Evolutionary conservation across 2,797 vertebrate species (phyloP).

Genomic region (Rousettus madagascariensis): DNA sequence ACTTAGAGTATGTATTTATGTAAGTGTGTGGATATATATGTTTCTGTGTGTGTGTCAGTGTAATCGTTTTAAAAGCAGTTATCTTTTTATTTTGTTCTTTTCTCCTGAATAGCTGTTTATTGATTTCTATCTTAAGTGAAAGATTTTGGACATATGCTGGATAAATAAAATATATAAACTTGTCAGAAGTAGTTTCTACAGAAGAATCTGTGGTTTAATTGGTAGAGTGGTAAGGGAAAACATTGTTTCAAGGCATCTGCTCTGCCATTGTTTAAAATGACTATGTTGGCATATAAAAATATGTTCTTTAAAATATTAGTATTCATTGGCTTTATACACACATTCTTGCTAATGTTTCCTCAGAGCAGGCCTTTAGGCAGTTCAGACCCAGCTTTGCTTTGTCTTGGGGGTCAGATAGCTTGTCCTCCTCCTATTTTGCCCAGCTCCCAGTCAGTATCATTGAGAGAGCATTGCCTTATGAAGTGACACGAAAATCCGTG

Average conservation of each 20-base stretch:
- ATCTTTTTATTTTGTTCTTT: conserved; percentile 4
- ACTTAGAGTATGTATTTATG: not conserved
- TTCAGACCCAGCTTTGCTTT: not conserved
- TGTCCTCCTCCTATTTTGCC: not conserved
- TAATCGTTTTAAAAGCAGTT: not conserved
- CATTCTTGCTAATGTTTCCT: not conserved
- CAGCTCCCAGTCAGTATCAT: too few relatives aligned
- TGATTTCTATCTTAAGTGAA: not conserved
- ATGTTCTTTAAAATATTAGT: not conserved
- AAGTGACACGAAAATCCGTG: not conserved
- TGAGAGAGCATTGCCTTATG: not conserved
- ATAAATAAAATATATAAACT: not conserved
- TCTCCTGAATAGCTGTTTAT: not conserved
- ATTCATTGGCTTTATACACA: not conserved
- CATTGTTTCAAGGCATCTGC: not conserved
- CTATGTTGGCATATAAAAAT: not conserved
- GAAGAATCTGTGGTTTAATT: conserved; percentile 17
- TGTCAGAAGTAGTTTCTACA: not conserved
- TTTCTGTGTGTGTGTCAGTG: not conserved
- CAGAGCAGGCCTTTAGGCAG: not conserved
- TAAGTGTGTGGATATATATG: not conserved
- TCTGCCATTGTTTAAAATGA: not conserved
- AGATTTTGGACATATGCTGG: not conserved
- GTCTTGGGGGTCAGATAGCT: not conserved
- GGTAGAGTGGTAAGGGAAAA: not conserved